A percentile compares a stretch with the other conserved stretches of the same genome.
These are phyloP conservation scores for Drosophila subobscura DNA, from an alignment of 1,140 invertebrate species.

Conservation along the genomic window DNA sequence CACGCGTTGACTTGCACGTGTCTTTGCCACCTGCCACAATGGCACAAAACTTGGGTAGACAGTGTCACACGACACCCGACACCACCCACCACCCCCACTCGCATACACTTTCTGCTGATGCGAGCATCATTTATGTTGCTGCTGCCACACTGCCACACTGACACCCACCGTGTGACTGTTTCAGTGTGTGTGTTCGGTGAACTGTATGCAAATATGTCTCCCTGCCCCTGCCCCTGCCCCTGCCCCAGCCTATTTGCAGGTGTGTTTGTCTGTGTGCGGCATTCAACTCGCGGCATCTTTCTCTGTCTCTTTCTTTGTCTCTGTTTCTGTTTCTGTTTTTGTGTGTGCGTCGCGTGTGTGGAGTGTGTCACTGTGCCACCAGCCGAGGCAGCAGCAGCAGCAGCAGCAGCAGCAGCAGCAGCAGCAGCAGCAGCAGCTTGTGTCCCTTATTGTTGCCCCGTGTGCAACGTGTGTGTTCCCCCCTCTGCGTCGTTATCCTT, in stretches of 20 bases:
- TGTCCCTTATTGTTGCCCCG: conserved; percentile 60
- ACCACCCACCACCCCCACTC: background rate
- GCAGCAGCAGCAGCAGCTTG: conserved; percentile 42
- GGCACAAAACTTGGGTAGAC: conserved; percentile 55
- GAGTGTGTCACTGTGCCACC: conserved; percentile 71
- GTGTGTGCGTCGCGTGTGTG: conserved; percentile 48
- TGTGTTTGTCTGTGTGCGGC: conserved; percentile 4
- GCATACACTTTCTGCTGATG: conserved; percentile 70
- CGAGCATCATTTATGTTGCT: conserved; percentile 41
- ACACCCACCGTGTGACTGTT: background rate
- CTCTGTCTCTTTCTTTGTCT: conserved; percentile 1
- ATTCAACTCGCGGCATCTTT: too few relatives aligned
- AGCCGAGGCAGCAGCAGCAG: conserved; percentile 35
- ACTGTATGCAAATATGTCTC: conserved; percentile 81
- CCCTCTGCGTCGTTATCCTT: conserved; percentile 55
- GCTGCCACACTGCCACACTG: background rate
- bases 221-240: conserved; percentile 22
- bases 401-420: conserved; percentile 13
- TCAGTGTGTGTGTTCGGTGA: conserved; percentile 56
- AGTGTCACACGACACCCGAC: too few relatives aligned
- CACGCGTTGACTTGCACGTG: conserved; percentile 64
- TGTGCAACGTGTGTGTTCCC: conserved; percentile 8
- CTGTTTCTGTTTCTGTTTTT: conserved; percentile 27
- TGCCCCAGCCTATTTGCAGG: conserved; percentile 37
- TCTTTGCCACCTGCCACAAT: conserved; percentile 60